Base-by-base conservation (phyloP, 2,113 vertebrate species). In the Antechinus stuartii region DNA sequence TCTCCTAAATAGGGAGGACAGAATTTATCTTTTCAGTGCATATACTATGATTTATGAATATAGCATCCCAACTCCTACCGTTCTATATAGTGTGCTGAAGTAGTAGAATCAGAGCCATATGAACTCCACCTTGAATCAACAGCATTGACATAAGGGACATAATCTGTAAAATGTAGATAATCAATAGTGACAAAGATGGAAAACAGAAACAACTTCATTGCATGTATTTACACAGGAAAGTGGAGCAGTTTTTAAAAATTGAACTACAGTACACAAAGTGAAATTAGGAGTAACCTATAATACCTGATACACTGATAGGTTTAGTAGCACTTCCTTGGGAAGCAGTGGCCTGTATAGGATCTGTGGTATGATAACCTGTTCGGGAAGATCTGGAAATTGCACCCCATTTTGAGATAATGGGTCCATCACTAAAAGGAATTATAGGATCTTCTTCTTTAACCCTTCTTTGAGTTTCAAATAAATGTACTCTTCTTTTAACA, bases 401-500 rank as follows among this genome's bases (percentile, higher is more conserved):
- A 24, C 99, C 99, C 99, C 99, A 99, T 98, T 99, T 99, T 95
- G 99, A 99, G 98, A 99, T 99, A 97, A 99, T 99, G 24, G 99
- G 99, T 90, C 99, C 99, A 91, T 99, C 99, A 0, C 99, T 99
- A 92, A 99, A 99, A 0, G 99, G 99, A 98, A 99, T 99, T 98
- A 99, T 99, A 42, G 99, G 99, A 95, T 99, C 99, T 97, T 99
- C 99, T 49, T 99, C 99, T 98, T 99, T 99, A 42, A 99, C 97
- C 68, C 99, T 99, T 90, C 99, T 98, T 97, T 99, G 99, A 49
- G 99, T 98, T 97, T 99, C 99, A 96, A 99, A 99, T 2, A 99
- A 98, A 95, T 99, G 99, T 61, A 99, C 99, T 98, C 99, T 99
- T 93, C 98, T 99, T 94, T 99, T 99, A 91, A 99, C 98, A 30